These are phyloP conservation scores for Falco columbarius DNA, from an alignment of 2,797 vertebrate genomes.

Conservation along the genomic window DNA sequence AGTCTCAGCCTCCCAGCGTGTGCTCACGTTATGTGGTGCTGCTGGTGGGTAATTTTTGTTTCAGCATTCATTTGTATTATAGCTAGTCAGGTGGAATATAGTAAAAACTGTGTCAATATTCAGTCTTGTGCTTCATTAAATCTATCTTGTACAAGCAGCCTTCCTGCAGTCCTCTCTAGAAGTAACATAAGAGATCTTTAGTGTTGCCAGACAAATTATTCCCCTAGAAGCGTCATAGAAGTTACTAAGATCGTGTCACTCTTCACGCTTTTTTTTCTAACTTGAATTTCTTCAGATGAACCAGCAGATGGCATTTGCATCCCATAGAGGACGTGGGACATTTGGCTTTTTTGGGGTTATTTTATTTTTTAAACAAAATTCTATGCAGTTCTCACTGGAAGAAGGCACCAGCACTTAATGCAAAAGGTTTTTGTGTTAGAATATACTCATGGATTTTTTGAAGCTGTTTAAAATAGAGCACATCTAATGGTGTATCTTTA, in stretches of 20 bases:
- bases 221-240: neutral
- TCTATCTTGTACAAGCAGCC: neutral
- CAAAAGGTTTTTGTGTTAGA: neutral
- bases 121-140: neutral
- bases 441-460: neutral
- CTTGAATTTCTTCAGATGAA: neutral
- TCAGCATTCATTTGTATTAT: neutral
- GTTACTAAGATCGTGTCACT: neutral
- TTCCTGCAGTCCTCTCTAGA: neutral
- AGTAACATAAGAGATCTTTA: neutral
- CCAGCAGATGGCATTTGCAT: neutral
- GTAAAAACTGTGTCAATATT: neutral
- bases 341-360: neutral
- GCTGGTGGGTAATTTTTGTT: neutral
- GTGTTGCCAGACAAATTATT: neutral
- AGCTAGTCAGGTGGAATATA: neutral
- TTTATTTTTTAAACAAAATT: neutral
- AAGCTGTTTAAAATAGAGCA: neutral
- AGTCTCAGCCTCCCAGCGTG: neutral
- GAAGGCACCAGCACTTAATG: neutral
- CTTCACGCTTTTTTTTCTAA: neutral
- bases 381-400: neutral
- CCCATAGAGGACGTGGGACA: neutral
- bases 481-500: neutral
- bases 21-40: accelerated